Base-by-base conservation (phyloP, 64 coral and sea anemone genomes). In the Montipora capricornis region DNA sequence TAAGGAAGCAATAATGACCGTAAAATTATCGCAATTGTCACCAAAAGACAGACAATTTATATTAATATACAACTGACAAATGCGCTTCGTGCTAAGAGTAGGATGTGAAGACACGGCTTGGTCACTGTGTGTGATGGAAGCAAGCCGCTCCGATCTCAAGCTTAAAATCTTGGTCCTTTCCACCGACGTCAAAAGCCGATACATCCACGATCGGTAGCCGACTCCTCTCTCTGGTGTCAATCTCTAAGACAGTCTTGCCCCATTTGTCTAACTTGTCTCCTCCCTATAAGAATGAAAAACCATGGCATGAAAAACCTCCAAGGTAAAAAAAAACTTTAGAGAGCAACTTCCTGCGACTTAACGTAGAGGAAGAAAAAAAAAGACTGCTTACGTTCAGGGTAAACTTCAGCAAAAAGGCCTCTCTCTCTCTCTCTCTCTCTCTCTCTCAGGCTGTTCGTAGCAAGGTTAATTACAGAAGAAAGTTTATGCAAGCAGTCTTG, bases 131-230 rank as follows among this genome's bases (percentile, higher is more conserved):
- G 15, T 86, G 66, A 71, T 86, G 82, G 82, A 95, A 98, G 67
- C 96, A 98, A 49, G 91, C 96, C 2, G 96, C 85, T 91, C 96
- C 96, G 89, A 98, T 87, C 94, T 95, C 96, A 95, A 98, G 69
- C 75, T 89, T 95, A 67, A 93, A 89, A 76, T 89, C 74, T 75
- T 98, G 96, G 26, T 70, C 67, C 45, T 68, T 49, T 68, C 88
- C 82, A 10, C 80, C 87, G 78, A 98, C 66, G 85, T 98, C 96
- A 92, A 92, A 95, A 29, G 94, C 92, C 26, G 93, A 85, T 12
- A 95, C 74, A 48, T 98, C 93, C 70, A 95, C 51, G 16, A 98
- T 83, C 5, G 96, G 96, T 53, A 98, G 93, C 47, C 89, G 82
- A 24, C 83, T 90, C 82, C 92, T 98, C 77, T 98, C 85, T 80